Evolutionary conservation across 2,888 invertebrate genomes (phyloP), one percentile per base, ranked within the genome.

Genomic region (Sesamia inferens): DNA sequence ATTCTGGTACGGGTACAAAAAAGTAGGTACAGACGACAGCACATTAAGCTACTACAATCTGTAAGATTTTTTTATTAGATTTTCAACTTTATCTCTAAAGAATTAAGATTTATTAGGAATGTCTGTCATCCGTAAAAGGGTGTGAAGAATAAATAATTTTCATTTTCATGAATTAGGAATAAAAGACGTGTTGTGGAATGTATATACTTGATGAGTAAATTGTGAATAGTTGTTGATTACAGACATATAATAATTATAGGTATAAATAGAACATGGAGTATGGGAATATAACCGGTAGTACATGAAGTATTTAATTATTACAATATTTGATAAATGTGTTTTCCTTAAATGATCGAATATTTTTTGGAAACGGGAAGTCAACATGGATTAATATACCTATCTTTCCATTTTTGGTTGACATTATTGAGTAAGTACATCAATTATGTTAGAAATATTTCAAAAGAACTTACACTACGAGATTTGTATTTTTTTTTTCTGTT

Each of bases 131-230:
- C 31, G 31, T 31, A 31, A 31, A 44, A 13, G 11, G 44, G 44
- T 3, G 11, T 11, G 44, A 51, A n/a, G 31, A 31, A 31, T 2
- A 51, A 51, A 19, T 10, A 1, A 0, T 0, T n/a, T 44, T 10
- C 31, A 16, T 31, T 44, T 48, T 64, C 0, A 24, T 13, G 1
- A 55, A 5, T 48, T 58, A 10, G 24, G n/a, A 72, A 71, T 72
- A 54, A 72, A 72, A 72, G n/a, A 61, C 42, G 51, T 44, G 16
- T 51, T 44, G n/a, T 42, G 39, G 19, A 22, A 42, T 71, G 42
- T 16, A 31, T 16, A 54, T 44, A 71, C 72, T 51, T 59, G 72
- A 72, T 51, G n/a, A 44, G 6, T n/a, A 31, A 48, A 59, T 51
- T 71, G 42, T 51, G 42, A 44, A 44, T n/a, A 71, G 24, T 14